Conservation (phyloP, 2,888 invertebrate genomes). For the Himalopsyche japonica region DNA sequence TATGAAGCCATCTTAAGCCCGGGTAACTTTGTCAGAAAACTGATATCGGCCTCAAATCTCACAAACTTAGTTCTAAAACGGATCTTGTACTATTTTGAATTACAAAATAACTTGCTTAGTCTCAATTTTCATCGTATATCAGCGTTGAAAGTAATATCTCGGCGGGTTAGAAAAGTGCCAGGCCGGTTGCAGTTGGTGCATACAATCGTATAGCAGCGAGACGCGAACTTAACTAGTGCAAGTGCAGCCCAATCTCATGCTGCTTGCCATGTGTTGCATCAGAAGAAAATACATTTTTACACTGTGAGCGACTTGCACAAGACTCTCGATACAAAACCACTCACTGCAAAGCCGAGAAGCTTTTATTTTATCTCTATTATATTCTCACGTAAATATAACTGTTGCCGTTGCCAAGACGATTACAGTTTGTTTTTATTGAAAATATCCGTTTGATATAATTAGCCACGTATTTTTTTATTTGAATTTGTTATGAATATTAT, state of each 20-base stretch:
- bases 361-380: neutral
- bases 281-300: constrained; percentile 7
- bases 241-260: neutral
- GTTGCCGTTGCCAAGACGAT: no score
- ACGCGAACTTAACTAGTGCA: neutral
- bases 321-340: neutral
- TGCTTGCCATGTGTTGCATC: constrained; percentile 25
- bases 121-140: neutral
- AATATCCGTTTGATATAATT: no score
- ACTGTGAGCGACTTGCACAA: neutral
- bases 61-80: no score
- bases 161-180: neutral
- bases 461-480: no score
- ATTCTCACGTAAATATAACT: neutral
- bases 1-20: no score
- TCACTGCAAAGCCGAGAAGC: neutral
- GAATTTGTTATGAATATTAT: no score
- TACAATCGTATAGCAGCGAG: neutral
- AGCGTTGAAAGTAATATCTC: neutral
- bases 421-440: no score
- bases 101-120: neutral
- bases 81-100: no score
- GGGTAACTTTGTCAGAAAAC: no score
- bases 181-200: neutral
- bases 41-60: no score